phyloP scores from a whole-genome alignment of 2,888 invertebrate species.

The Polietes domitor region DNA sequence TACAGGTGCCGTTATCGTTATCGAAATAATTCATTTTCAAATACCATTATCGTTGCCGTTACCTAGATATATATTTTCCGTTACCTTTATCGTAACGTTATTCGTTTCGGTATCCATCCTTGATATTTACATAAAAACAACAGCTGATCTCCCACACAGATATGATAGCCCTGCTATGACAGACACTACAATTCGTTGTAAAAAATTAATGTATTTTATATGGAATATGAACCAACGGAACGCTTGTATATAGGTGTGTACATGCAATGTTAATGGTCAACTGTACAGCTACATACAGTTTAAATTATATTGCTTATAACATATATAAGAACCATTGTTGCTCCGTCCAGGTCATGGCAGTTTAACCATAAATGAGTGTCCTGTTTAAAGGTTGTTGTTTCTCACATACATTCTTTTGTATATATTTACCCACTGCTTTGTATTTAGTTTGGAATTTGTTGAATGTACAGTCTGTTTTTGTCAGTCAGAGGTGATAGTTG shows the following conservation, averaged over 20 bases:
- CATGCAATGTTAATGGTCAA: neutral
- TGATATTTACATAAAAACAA: too few species aligned
- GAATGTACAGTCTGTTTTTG: slow-evolving; percentile 43
- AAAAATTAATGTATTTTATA: too few species aligned
- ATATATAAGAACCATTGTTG: slow-evolving; percentile 26
- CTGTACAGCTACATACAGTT: slow-evolving; percentile 32
- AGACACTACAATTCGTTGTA: neutral
- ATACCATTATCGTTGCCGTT: too few species aligned
- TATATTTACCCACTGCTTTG: slow-evolving; percentile 6
- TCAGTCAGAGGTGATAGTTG: slow-evolving; percentile 10
- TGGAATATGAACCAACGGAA: too few species aligned
- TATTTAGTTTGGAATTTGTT: neutral
- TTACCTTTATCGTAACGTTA: too few species aligned
- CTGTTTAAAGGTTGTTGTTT: slow-evolving; percentile 22
- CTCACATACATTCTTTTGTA: slow-evolving; percentile 9
- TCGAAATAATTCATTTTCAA: too few species aligned
- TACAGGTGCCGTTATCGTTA: too few species aligned
- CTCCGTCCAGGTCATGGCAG: slow-evolving; percentile 32
- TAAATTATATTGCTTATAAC: slow-evolving; percentile 18
- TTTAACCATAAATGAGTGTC: slow-evolving; percentile 53
- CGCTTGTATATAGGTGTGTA: too few species aligned
- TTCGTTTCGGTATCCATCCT: too few species aligned
- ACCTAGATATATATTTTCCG: too few species aligned
- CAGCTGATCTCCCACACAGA: too few species aligned
- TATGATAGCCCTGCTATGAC: neutral